Conservation (phyloP, 2,888 invertebrate species). For the Psylliodes chrysocephalus region DNA sequence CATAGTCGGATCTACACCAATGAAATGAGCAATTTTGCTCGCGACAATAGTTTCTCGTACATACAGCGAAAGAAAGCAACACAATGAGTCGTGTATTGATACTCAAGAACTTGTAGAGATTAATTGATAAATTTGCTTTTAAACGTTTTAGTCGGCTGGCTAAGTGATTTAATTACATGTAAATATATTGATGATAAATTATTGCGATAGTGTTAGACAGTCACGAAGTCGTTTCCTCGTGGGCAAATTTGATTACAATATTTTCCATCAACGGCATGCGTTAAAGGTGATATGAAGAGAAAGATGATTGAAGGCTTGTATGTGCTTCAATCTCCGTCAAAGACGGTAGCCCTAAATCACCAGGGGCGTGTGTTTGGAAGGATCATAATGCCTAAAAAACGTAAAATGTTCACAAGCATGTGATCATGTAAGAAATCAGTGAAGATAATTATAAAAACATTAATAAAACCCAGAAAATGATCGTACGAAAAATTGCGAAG, state of each 20-base stretch:
- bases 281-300: slow-evolving; percentile 5
- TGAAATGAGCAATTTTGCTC: background rate
- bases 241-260: slow-evolving; percentile 28
- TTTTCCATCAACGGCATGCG: slow-evolving; percentile 14
- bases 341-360: background rate
- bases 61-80: slow-evolving; percentile 35
- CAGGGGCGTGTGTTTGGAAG: background rate
- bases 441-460: too few relatives aligned
- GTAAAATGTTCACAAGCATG: too few relatives aligned
- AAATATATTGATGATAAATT: slow-evolving; percentile 50
- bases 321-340: background rate
- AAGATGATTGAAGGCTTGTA: slow-evolving; percentile 5
- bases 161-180: slow-evolving; percentile 50
- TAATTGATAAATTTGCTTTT: slow-evolving; percentile 39
- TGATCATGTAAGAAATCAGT: too few relatives aligned
- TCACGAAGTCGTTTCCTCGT: slow-evolving; percentile 44
- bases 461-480: too few relatives aligned
- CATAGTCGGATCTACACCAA: background rate
- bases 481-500: too few relatives aligned
- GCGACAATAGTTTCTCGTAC: background rate
- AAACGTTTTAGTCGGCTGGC: slow-evolving; percentile 42
- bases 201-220: slow-evolving; percentile 42
- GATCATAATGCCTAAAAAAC: too few relatives aligned
- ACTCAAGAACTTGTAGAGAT: slow-evolving; percentile 35
- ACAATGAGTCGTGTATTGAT: slow-evolving; percentile 39